Evolutionary conservation across 30 jellyfish, hydroid and myxozoan species (phyloP).

Genomic region (Hydractinia echinata): DNA sequence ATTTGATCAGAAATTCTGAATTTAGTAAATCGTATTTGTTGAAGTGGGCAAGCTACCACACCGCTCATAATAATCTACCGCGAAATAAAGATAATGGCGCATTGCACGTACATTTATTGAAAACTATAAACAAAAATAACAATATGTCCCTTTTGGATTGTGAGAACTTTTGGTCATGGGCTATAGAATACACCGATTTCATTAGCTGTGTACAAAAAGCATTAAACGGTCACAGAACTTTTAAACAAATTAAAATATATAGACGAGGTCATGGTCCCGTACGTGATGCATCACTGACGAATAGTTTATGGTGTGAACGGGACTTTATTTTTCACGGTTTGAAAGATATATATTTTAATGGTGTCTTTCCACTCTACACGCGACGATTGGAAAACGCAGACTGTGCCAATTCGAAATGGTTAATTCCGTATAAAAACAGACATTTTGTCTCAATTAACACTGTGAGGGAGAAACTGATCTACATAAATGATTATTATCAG

Average conservation of each 20-base stretch:
- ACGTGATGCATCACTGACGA: constrained; percentile 3
- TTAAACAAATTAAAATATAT: neutral
- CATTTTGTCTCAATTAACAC: neutral
- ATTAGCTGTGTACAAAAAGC: constrained; percentile 1
- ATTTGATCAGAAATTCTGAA: neutral
- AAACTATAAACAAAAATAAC: neutral
- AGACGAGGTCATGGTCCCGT: constrained; percentile 22
- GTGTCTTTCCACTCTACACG: neutral
- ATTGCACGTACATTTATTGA: neutral
- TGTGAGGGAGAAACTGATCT: neutral
- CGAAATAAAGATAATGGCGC: constrained; percentile 4
- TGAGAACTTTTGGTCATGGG: constrained; percentile 19
- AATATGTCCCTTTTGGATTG: neutral
- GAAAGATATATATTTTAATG: neutral
- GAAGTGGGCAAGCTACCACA: neutral
- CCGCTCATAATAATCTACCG: neutral
- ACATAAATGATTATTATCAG: neutral
- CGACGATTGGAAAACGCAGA: neutral
- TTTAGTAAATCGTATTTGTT: neutral
- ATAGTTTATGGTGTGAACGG: constrained; percentile 7
- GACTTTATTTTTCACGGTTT: constrained; percentile 5
- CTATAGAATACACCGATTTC: neutral
- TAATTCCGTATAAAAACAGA: neutral
- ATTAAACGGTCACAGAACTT: neutral
- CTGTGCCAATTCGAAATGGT: neutral